phyloP scores from a whole-genome alignment of 2,888 invertebrate genomes.

The Agonopterix arenella region DNA sequence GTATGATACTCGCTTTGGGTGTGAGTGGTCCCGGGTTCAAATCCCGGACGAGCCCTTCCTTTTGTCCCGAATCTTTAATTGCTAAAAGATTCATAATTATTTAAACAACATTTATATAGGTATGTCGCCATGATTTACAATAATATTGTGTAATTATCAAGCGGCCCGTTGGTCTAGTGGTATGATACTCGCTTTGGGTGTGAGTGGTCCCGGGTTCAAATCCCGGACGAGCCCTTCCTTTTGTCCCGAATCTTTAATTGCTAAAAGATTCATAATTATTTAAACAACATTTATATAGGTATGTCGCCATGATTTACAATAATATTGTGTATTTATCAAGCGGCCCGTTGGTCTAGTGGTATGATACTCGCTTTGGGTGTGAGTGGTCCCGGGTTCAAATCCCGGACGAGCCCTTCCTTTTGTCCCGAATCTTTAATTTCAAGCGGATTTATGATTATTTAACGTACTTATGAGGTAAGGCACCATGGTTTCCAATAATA shows the following conservation, averaged over 20 bases:
- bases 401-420: constrained; percentile 35
- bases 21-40: constrained; percentile 69
- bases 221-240: constrained; percentile 39
- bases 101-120: no score
- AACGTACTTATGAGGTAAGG: no score
- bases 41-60: constrained; percentile 42
- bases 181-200: constrained; percentile 50
- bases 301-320: no score
- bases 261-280: no score
- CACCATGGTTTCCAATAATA: no score
- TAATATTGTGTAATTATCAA: neutral
- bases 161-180: constrained; percentile 65
- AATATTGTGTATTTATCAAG: neutral
- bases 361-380: constrained; percentile 50
- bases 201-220: constrained; percentile 69
- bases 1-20: constrained; percentile 50
- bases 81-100: no score
- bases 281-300: no score
- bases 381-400: constrained; percentile 69
- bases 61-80: no score
- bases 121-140: no score
- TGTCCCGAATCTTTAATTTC: no score
- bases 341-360: constrained; percentile 63
- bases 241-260: no score
- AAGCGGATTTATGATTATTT: constrained; percentile 5